Conservation (phyloP, 2,888 invertebrate species). For the Tipula unca region DNA sequence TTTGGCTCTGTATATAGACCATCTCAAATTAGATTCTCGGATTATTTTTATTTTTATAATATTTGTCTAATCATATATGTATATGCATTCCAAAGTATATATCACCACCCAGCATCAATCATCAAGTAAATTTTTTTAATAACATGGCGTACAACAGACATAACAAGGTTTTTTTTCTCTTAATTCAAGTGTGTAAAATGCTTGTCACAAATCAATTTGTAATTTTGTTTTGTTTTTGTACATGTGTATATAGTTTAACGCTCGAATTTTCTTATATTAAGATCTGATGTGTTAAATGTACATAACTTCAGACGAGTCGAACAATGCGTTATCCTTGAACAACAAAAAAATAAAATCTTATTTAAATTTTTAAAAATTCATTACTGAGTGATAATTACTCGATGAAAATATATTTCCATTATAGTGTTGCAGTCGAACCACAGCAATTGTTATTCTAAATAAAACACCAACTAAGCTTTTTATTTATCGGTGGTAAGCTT, state of each 20-base stretch:
- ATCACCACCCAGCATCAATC: slow-evolving; percentile 14
- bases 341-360: background rate
- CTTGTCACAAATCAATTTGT: slow-evolving; percentile 14
- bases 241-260: background rate
- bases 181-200: slow-evolving; percentile 8
- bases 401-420: no score
- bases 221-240: background rate
- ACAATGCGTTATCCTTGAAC: background rate
- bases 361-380: background rate
- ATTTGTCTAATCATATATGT: background rate
- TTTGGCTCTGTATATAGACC: background rate
- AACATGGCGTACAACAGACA: background rate
- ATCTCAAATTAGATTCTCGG: background rate
- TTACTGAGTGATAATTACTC: background rate
- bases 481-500: no score
- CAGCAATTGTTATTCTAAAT: no score
- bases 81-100: background rate
- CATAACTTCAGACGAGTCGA: background rate
- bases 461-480: no score
- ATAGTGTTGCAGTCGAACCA: no score
- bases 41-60: background rate
- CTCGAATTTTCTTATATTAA: background rate
- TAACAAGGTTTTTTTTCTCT: background rate
- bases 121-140: background rate
- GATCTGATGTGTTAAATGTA: background rate